Evolutionary conservation across 2,797 vertebrate genomes (phyloP), one percentile per base, ranked within the genome.

Genomic region (Clamator glandarius): DNA sequence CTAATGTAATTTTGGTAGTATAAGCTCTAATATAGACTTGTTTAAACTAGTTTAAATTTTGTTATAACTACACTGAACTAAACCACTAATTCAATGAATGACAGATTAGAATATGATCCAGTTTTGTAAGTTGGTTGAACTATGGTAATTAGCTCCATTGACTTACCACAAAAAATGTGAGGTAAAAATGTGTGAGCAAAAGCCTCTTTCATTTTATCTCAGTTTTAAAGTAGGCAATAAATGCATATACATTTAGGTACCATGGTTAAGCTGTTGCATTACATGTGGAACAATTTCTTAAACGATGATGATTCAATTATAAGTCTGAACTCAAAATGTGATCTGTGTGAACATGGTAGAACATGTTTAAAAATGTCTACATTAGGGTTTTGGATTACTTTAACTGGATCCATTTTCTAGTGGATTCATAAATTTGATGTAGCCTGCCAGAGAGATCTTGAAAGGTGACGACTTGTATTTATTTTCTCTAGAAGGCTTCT

Each of bases 1-100:
- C 8, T 50, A 18, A 67, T 61, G 48, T 70, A 64, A 79, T 92
- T 90, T 48, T 54, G 17, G 29, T 89, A 1, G 44, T 57, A 1
- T 44, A 59, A 84, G 12, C 9, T 84, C 11, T 84, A 82, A 82
- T 28, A 16, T 58, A 54, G 74, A 57, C 67, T 62, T 87, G 80
- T 79, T 89, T 83, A 90, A 83, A 90, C 50, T 41, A 70, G 77
- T 73, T 92, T 70, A 64, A 59, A 63, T 87, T 87, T 72, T 89
- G 16, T 29, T 76, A 5, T 81, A 86, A 62, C 51, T 78, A 17
- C 1, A 1, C 46, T 81, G 67, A 78, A 58, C n/a, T 90, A 74
- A 84, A 87, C n/a, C n/a, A 81, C 73, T 81, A 92, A 87, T 89
- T 87, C 66, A 84, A 1, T 82, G 55, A 87, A 51, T 42, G 55